Evolutionary conservation across 2,888 invertebrate genomes (phyloP).

Genomic region (Hofmannophila pseudospretella): DNA sequence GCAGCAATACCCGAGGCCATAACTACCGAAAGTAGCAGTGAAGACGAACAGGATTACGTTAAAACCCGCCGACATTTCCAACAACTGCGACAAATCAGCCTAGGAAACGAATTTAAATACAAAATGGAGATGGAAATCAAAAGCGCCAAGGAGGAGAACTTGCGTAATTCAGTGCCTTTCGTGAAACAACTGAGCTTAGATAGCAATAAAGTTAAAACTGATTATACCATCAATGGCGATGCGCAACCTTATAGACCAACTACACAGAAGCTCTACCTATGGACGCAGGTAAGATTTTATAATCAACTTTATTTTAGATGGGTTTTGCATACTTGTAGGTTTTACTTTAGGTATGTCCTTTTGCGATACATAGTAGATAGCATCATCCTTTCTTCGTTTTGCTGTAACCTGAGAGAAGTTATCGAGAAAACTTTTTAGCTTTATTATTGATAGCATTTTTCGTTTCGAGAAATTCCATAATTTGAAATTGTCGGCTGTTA

Average conservation of each 20-base stretch:
- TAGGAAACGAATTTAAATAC: constrained; percentile 80
- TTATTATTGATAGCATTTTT: no score
- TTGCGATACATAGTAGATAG: no score
- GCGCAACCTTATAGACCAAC: constrained; percentile 69
- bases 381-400: no score
- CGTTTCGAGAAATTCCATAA: background rate
- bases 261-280: constrained; percentile 70
- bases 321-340: no score
- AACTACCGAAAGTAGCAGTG: constrained; percentile 67
- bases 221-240: constrained; percentile 62
- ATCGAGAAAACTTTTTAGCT: no score
- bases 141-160: constrained; percentile 77
- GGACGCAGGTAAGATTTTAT: constrained; percentile 56
- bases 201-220: constrained; percentile 74
- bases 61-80: constrained; percentile 79
- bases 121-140: constrained; percentile 82
- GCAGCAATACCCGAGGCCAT: constrained; percentile 60
- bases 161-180: constrained; percentile 79
- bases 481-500: background rate
- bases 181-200: constrained; percentile 79
- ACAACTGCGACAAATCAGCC: constrained; percentile 79
- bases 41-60: constrained; percentile 74
- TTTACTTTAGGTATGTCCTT: no score
- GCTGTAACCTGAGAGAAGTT: no score
- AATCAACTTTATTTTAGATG: background rate